A percentile compares a stretch with the other conserved stretches of the same genome.
Evolutionary conservation across 1,140 invertebrate genomes (phyloP).

Genomic region (Lordiphosa clarofinis): DNA sequence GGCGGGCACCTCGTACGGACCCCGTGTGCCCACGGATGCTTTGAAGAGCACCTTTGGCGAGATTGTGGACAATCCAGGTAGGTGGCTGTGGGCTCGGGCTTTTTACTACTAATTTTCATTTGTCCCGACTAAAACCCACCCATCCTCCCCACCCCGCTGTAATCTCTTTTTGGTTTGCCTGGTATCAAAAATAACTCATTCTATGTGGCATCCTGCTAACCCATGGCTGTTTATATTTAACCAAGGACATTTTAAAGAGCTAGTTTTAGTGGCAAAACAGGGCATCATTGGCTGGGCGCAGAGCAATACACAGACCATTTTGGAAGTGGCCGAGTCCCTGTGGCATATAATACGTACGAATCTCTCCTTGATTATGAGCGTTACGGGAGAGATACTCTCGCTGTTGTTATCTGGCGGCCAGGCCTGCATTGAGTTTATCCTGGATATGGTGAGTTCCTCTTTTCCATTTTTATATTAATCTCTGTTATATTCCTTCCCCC

Average conservation of each 20-base stretch:
- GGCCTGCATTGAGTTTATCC: slow-evolving; percentile 94
- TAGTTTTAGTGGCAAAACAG: slow-evolving; percentile 80
- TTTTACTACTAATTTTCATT: slow-evolving; percentile 25
- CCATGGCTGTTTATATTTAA: slow-evolving; percentile 73
- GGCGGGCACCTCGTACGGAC: slow-evolving; percentile 82
- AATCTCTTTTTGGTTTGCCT: slow-evolving; percentile 44
- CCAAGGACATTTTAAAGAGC: slow-evolving; percentile 80
- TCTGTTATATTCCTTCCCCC: slow-evolving; percentile 21
- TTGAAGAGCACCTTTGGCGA: slow-evolving; percentile 83
- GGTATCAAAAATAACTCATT: slow-evolving; percentile 62
- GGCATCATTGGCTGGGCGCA: slow-evolving; percentile 90
- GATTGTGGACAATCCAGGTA: slow-evolving; percentile 79
- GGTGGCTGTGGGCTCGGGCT: slow-evolving; percentile 9
- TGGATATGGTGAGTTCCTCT: slow-evolving; percentile 88
- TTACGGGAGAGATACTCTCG: slow-evolving; percentile 92
- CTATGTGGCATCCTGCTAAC: slow-evolving; percentile 75
- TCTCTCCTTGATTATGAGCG: slow-evolving; percentile 92
- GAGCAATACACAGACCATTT: slow-evolving; percentile 94
- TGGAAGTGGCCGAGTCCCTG: slow-evolving; percentile 94
- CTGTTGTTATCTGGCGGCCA: slow-evolving; percentile 94
- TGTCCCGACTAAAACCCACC: slow-evolving; percentile 18
- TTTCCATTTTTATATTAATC: background rate
- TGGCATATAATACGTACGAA: slow-evolving; percentile 96
- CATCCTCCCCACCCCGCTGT: slow-evolving; percentile 21
- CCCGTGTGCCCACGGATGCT: slow-evolving; percentile 85